Evolutionary conservation across 2,113 vertebrate species (phyloP).

Genomic region (Bubo scandiacus): DNA sequence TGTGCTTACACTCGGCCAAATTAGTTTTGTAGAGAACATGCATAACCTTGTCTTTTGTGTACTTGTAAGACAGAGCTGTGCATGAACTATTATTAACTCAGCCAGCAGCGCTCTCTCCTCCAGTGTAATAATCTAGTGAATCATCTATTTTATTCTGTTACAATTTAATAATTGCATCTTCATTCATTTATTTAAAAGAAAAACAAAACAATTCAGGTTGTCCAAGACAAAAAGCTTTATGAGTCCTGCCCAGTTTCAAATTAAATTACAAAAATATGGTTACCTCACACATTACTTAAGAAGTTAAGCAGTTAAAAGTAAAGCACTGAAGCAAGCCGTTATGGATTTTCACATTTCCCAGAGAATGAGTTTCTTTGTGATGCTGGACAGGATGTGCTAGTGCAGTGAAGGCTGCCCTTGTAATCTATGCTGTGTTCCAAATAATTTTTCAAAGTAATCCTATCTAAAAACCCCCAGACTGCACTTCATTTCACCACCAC

Average conservation of each 20-base stretch:
- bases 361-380: rapidly evolving
- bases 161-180: not conserved
- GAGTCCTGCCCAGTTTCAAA: not conserved
- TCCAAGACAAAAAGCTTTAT: not conserved
- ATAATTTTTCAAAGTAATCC: not conserved
- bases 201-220: not conserved
- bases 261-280: not conserved
- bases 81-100: not conserved
- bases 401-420: not conserved
- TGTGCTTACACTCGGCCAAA: not conserved
- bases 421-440: not conserved
- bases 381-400: not conserved
- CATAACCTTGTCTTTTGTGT: not conserved
- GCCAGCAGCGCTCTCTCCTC: not conserved
- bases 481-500: not conserved
- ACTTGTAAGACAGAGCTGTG: not conserved
- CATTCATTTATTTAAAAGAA: not conserved
- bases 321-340: not conserved
- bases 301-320: not conserved
- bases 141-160: not conserved
- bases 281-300: not conserved
- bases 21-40: not conserved
- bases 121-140: not conserved
- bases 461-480: not conserved
- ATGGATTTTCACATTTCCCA: not conserved